Evolutionary conservation across 2,113 vertebrate genomes (phyloP), one percentile per base, ranked within the genome.

Genomic region (Brienomyrus longianalis): DNA sequence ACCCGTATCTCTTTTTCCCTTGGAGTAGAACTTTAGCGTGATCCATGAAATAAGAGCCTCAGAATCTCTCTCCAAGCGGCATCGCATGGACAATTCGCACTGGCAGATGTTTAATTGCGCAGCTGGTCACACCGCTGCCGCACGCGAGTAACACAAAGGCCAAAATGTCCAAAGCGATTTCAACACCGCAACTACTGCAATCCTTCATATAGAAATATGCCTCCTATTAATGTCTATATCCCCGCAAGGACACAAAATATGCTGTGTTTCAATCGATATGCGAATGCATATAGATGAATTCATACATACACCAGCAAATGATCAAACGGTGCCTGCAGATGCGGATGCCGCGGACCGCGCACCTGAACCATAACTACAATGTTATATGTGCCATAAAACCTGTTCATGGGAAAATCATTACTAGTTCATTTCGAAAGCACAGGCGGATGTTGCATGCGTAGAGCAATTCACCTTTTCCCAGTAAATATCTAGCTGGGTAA

Each of bases 31-130:
- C 89, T 39, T 56, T 52, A 84, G 87, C 10, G 1, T 80, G 52
- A 88, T 90, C 91, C 35, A 45, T 92, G 90, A 94, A 94, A 92
- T 93, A 88, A 86, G 88, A 92, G 90, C 47, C 59, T 85, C 77
- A 56, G 39, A 11, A 17, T 83, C 54, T 89, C 83, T 48, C 90
- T 88, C 74, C 91, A 91, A 77, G 80, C 87, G 39, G 87, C 21
- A 83, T 83, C 89, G 74, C 89, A 56, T 45, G 90, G 91, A 89
- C 52, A 90, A 90, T 89, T 91, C 86, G 52, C 83, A 7, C 90
- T 90, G 91, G 92, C 89, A 50, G 77, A 31, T 89, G 48, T 43
- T 87, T 90, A 89, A 90, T 52, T 39, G 85, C 43, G 5, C 48
- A 48, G 31, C 59, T n/a, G 39, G n/a, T 27, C 88, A 50, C 45